These are phyloP conservation scores for Dermatemys mawii DNA, from an alignment of 2,113 vertebrate species.

Conservation along the genomic window DNA sequence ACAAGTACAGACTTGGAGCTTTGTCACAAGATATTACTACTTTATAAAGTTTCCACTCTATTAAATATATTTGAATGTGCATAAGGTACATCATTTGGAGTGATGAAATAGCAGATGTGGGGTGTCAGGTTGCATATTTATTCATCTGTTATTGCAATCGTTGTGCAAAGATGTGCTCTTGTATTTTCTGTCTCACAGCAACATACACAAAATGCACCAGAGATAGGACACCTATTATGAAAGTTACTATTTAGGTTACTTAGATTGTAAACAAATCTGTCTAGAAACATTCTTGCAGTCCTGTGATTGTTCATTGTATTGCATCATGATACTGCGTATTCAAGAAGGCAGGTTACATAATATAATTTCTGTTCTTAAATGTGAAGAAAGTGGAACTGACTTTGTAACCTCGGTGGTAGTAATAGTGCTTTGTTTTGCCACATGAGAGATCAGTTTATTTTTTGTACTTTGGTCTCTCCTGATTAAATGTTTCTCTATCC, in stretches of 20 bases:
- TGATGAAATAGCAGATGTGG: conserved; percentile 78
- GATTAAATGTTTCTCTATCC: not conserved
- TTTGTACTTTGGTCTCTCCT: not conserved
- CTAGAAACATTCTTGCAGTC: conserved; percentile 43
- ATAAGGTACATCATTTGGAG: conserved; percentile 66
- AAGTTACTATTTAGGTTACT: conserved; percentile 64
- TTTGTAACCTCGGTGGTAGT: not conserved
- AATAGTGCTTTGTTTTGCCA: not conserved
- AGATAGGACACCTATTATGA: conserved; percentile 57
- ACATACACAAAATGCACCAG: conserved; percentile 26
- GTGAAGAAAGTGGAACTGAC: not conserved
- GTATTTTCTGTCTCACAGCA: conserved; percentile 70
- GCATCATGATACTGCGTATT: not conserved
- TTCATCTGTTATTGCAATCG: conserved; percentile 78
- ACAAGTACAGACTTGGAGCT: no score
- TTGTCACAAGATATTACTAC: conserved; percentile 65
- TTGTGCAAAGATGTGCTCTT: conserved; percentile 52
- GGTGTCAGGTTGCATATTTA: conserved; percentile 85
- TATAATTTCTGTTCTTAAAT: not conserved
- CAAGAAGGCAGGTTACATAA: not conserved
- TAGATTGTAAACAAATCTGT: conserved; percentile 45
- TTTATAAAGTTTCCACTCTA: conserved; percentile 71
- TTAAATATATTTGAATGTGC: conserved; percentile 67
- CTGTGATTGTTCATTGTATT: not conserved
- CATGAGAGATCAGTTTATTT: not conserved